Percentiles rank a stretch among this genome's conserved stretches.
Evolutionary conservation across 2,113 vertebrate genomes (phyloP).

Genomic region (Pteruthius melanotis): DNA sequence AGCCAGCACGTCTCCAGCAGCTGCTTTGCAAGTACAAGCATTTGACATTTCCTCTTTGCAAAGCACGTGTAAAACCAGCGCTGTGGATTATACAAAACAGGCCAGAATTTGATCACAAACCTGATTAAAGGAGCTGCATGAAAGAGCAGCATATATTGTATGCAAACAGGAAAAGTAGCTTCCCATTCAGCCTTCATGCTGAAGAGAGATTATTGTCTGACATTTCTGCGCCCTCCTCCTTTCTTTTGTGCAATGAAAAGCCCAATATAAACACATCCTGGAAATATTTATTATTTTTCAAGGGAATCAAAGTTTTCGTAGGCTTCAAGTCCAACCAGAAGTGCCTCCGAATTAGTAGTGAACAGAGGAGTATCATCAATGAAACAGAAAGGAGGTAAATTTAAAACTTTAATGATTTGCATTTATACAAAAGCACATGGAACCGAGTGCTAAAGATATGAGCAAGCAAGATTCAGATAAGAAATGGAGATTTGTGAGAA

Average conservation of each 20-base stretch:
- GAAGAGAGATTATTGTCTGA: neutral
- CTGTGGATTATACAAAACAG: neutral
- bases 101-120: neutral
- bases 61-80: neutral
- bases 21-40: neutral
- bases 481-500: neutral
- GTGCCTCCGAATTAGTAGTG: neutral
- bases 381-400: neutral
- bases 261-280: neutral
- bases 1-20: neutral
- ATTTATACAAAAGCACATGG: neutral
- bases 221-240: neutral
- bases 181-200: neutral
- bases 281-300: neutral
- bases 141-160: neutral
- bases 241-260: neutral
- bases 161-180: neutral
- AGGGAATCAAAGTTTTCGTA: neutral
- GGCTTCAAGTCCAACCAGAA: neutral
- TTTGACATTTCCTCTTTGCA: neutral
- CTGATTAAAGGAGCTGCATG: conserved; percentile 12
- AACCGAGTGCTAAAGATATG: neutral
- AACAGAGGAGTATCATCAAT: neutral
- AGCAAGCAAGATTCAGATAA: neutral
- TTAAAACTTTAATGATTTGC: neutral